Evolutionary conservation across 2,888 invertebrate genomes (phyloP), one percentile per base, ranked within the genome.

Genomic region (Boloria selene): DNA sequence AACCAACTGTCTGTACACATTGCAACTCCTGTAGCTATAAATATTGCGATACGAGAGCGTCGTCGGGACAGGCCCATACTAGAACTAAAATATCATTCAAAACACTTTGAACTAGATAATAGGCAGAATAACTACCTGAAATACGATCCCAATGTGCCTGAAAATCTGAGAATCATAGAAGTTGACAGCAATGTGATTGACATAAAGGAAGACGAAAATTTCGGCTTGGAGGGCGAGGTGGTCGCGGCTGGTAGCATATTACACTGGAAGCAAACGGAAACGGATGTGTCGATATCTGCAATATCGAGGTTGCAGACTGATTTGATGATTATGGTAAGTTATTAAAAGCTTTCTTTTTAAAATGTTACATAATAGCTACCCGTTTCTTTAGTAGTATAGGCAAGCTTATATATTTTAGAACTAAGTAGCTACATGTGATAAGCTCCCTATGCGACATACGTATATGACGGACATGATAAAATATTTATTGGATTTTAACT

Each of bases 151-250:
- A 86, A 81, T 59, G 87, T 87, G 26, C 91, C 91, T 1, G 88
- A 90, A 72, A 92, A 90, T 67, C 73, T 91, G n/a, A 88, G 87
- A 70, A 90, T 92, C 26, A 79, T 91, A 45, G 88, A 91, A 72
- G 84, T 91, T 14, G 87, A 90, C 69, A 89, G 81, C 69, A 85
- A 90, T 54, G 84, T 90, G 4, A 88, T 89, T 71, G 88, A 90
- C 70, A 86, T 89, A 51, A 88, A 86, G 69, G 90, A 90, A 67
- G 84, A 78, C 1, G 79, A 77, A 14, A 73, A 70, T 3, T 80
- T 73, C 51, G 80, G 81, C 2, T 84, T 80, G 77, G 88, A 88
- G 67, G 92, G 92, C 1, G 79, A 80, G 51, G 84, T 82, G 17
- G 88, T 88, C 5, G 86, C 86, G 0, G 87, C 87, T 0, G 90